Percentiles rank a stretch among this genome's conserved stretches.
phyloP scores from a whole-genome alignment of 2,113 vertebrate species.

The Ifrita kowaldi region DNA sequence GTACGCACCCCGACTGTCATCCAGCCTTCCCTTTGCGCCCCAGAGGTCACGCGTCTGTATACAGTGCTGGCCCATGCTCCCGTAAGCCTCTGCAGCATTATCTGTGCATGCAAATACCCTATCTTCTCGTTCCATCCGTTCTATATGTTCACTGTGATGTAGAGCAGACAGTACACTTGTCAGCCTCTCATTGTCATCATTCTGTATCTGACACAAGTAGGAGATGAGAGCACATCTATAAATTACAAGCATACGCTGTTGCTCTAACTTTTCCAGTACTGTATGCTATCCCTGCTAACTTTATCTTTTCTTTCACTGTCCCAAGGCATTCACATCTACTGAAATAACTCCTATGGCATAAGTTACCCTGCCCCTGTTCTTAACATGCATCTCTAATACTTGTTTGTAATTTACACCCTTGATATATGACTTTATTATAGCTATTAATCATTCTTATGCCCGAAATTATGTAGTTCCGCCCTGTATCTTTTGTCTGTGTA shows the following conservation, averaged over 20 bases:
- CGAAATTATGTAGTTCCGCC: rapidly evolving
- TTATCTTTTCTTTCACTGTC: not conserved
- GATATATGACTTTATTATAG: not conserved
- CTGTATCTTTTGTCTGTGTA: not conserved
- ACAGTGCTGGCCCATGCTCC: rapidly evolving
- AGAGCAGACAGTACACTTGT: not conserved
- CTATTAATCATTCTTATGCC: not conserved
- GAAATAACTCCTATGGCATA: not conserved
- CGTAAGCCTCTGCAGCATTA: not conserved
- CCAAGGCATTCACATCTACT: not conserved
- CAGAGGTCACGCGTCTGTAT: rapidly evolving
- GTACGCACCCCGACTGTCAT: rapidly evolving
- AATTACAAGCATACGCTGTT: not conserved
- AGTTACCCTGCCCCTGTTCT: not conserved
- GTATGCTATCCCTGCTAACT: not conserved
- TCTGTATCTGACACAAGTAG: not conserved
- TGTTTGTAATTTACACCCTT: not conserved
- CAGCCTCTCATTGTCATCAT: not conserved
- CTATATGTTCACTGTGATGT: rapidly evolving
- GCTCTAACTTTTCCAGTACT: not conserved
- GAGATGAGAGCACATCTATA: not conserved
- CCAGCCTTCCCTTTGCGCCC: not conserved
- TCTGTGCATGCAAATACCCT: rapidly evolving
- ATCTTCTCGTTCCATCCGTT: rapidly evolving
- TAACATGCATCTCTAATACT: not conserved